These are phyloP conservation scores for Acanthopleura granulata DNA, from an alignment of 2,888 invertebrate species.

Conservation along the genomic window DNA sequence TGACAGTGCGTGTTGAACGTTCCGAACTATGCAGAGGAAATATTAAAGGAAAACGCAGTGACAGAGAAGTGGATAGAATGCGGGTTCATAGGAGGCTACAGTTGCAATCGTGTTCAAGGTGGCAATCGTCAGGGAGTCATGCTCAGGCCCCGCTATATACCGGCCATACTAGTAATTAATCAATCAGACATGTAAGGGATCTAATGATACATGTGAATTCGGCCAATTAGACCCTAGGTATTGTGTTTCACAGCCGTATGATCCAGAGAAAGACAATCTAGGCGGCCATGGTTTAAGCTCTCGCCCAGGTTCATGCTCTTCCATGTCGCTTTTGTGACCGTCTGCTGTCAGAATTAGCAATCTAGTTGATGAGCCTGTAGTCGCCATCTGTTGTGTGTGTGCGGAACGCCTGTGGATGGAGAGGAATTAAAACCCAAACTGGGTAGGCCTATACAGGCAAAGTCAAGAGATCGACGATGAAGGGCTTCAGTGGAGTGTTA, in stretches of 20 bases:
- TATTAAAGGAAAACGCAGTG: too few relatives aligned
- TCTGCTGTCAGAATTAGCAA: constrained; percentile 7
- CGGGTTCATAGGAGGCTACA: too few relatives aligned
- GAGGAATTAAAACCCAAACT: too few relatives aligned
- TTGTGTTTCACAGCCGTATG: constrained; percentile 9
- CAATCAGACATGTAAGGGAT: constrained; percentile 2
- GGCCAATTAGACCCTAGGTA: not conserved
- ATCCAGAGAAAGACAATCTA: not conserved
- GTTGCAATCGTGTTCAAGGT: too few relatives aligned
- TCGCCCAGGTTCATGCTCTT: not conserved
- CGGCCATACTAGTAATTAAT: not conserved
- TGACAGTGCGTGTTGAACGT: too few relatives aligned
- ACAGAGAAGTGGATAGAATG: too few relatives aligned
- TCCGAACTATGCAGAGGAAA: too few relatives aligned
- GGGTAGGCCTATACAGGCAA: too few relatives aligned
- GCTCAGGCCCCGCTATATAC: too few relatives aligned
- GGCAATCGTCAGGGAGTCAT: too few relatives aligned
- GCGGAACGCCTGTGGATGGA: not conserved
- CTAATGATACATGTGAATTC: constrained; percentile 2
- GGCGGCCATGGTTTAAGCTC: not conserved
- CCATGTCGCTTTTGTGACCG: not conserved
- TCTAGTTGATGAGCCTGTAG: not conserved
- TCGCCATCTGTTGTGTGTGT: not conserved
- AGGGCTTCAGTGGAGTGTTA: too few relatives aligned
- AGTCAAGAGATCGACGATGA: too few relatives aligned